Evolutionary conservation across 2,888 invertebrate genomes (phyloP), one percentile per base, ranked within the genome.

Genomic region (Hipparchia sbordonii): DNA sequence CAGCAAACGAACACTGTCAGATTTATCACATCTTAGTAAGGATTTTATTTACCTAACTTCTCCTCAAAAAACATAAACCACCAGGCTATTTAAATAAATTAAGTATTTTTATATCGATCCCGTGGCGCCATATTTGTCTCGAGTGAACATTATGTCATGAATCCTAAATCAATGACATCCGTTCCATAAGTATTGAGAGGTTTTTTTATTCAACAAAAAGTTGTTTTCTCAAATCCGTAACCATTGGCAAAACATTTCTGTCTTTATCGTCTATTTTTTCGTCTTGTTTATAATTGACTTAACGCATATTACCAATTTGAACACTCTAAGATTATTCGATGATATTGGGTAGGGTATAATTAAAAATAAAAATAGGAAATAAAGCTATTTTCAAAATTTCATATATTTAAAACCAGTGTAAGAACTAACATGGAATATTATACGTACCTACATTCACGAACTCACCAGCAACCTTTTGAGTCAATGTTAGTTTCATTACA

Each of bases 81-180:
- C 12, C 39, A 57, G 8, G 1, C 46, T 39, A 8, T 54, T 39
- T 9, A 23, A 39, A 39, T 5, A 33, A 59, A 10, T 60, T 60
- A 33, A n/a, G 61, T 61, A 8, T 45, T 48, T 63, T 23, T 23
- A 48, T 63, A 63, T 13, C 9, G 23, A 57, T 12, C 12, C 52
- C 10, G 10, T 45, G 56, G 57, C 46, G 67, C 67, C 67, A 67
- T 57, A 56, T 67, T 46, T 46, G 57, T 12, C 56, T 45, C n/a
- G 48, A 63, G 63, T 63, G 65, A 52, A 12, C 10, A 9, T 67
- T 12, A 45, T 46, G 57, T 6, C 13, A 57, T 56, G 67, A 67
- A 67, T 67, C 13, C 13, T 57, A 57, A 67, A 46, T 57, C 45
- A 4, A 12, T 13, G 46, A 67, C 67, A 67, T 67, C 67, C 67